Percentiles rank a stretch among this genome's conserved stretches.
Conservation (phyloP, 1,140 invertebrate genomes). For the Pseudomyrmex gracilis region DNA sequence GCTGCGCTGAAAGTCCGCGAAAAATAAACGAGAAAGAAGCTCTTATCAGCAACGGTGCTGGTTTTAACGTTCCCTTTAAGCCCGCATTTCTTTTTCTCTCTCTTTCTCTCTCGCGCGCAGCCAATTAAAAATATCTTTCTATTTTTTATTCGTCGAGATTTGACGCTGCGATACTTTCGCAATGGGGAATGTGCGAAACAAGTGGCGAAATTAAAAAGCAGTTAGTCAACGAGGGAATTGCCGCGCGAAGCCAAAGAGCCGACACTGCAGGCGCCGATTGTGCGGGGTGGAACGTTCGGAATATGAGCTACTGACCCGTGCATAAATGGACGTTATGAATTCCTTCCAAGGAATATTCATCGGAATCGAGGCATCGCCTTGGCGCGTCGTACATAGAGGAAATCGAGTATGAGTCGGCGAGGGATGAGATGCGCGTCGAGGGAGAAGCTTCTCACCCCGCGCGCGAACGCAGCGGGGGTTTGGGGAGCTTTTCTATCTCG, state of each 20-base stretch:
- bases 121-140: no score
- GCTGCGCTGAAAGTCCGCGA: slow-evolving; percentile 10
- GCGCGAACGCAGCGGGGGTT: no score
- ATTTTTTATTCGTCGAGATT: no score
- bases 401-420: slow-evolving; percentile 68
- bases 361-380: slow-evolving; percentile 56
- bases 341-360: slow-evolving; percentile 72
- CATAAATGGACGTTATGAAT: slow-evolving; percentile 77
- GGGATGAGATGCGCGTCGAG: slow-evolving; percentile 41
- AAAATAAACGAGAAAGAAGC: slow-evolving; percentile 11
- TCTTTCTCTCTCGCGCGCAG: no score
- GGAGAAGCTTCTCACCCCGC: background rate
- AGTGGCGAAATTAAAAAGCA: slow-evolving; percentile 34
- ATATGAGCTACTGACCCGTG: slow-evolving; percentile 75
- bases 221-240: slow-evolving; percentile 11
- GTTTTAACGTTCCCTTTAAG: no score
- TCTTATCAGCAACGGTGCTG: no score
- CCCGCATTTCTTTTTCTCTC: no score
- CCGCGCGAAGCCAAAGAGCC: slow-evolving; percentile 5
- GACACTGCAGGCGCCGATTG: slow-evolving; percentile 19
- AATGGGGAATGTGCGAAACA: slow-evolving; percentile 6
- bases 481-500: slow-evolving; percentile 67
- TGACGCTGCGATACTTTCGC: no score
- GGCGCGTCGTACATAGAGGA: slow-evolving; percentile 64
- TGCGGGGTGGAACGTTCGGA: slow-evolving; percentile 42